Base-by-base conservation (phyloP, 2,797 vertebrate genomes). In the Pogoniulus pusillus region DNA sequence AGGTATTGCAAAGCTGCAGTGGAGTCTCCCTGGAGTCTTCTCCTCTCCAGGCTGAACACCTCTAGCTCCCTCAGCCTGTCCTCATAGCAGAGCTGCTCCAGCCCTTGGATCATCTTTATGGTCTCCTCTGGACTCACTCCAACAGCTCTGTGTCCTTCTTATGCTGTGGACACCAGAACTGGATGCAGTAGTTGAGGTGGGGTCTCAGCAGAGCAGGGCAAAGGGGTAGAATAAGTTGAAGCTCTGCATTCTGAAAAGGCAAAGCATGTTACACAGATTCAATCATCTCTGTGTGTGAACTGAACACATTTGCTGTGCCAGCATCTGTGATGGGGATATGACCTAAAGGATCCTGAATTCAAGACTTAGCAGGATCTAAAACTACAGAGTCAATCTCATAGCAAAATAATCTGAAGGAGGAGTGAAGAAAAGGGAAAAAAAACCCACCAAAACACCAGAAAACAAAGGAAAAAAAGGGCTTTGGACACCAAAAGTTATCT, bases 261-360 rank as follows among this genome's bases (percentile, higher is more conserved):
- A 54, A 93, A 92, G 19, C 17, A 7, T 49, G 59, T 57, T 66
- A 49, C 76, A 57, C 13, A 63, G 24, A 63, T 74, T 57, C 54
- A 71, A 66, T 18, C 47, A 64, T 22, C 51, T 81, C 54, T 63
- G n/a, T 70, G 77, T 68, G 39, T 84, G 85, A 94, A 91, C 72
- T 53, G 63, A 73, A 85, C 75, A 53, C 15, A 32, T 91, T 89
- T 88, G 63, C 49, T 84, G 45, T 76, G 76, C 77, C 93, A 73
- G 60, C 53, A 54, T 88, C 82, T 88, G 80, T 85, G 75, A 93
- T 59, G 65, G 91, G 87, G 66, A 66, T 93, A 71, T 76, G 92
- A 49, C 23, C 47, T 49, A 49, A 49, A 24, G 47, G 47, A 49
- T 49, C 47, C 23, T 49, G 47, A 49, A 49, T 49, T 47, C 49